A percentile compares a stretch with the other conserved stretches of the same genome.
Conservation (phyloP, 2,113 vertebrate genomes). For the Raphicerus campestris region DNA sequence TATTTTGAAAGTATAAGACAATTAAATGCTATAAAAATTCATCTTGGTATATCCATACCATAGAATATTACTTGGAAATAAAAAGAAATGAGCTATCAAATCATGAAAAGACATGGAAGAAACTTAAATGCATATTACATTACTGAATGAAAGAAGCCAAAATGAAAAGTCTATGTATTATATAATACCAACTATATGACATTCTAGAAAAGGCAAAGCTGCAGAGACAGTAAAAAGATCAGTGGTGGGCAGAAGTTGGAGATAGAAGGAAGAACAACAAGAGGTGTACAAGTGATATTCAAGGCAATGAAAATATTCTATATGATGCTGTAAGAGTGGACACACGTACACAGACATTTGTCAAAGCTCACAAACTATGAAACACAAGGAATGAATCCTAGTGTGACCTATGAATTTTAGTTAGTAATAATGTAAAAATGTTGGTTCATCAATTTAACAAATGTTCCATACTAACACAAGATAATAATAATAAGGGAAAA, state of each 20-base stretch:
- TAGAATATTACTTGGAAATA: background rate
- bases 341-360: background rate
- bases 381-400: background rate
- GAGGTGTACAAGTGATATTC: rapidly evolving
- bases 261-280: background rate
- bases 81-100: background rate
- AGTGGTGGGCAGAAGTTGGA: background rate
- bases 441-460: background rate
- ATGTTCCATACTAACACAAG: background rate
- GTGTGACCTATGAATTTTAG: background rate
- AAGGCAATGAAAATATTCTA: background rate
- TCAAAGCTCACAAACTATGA: background rate
- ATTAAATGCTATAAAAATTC: background rate
- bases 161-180: background rate
- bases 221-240: background rate
- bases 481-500: background rate
- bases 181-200: background rate
- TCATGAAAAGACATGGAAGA: background rate
- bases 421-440: background rate
- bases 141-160: background rate
- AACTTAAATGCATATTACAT: background rate
- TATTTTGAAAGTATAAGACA: background rate
- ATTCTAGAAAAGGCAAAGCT: background rate
- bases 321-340: background rate
- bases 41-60: background rate